phyloP scores from a whole-genome alignment of 2,113 vertebrate genomes.

The Aleadryas rufinucha region DNA sequence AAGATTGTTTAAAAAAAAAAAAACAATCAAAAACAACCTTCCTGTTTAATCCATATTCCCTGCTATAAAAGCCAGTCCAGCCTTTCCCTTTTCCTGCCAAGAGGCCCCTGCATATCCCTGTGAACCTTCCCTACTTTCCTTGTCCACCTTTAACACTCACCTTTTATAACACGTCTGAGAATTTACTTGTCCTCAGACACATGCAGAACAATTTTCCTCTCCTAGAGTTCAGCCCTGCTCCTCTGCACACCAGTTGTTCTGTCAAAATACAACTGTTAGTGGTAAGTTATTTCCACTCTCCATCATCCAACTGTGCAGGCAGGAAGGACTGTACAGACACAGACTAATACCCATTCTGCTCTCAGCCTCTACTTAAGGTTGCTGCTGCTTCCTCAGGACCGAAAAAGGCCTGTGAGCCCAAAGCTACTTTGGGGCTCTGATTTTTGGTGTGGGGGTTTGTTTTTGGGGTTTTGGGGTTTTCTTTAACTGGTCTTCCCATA shows the following conservation, averaged over 20 bases:
- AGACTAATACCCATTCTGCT: background rate
- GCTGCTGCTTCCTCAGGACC: background rate
- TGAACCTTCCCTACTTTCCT: background rate
- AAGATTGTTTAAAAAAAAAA: background rate
- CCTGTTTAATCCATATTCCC: background rate
- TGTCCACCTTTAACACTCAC: background rate
- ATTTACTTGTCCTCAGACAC: background rate
- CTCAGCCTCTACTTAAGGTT: background rate
- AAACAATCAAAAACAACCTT: background rate
- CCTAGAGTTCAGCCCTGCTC: background rate
- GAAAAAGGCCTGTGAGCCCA: background rate
- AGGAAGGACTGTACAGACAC: background rate
- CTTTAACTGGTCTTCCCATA: background rate
- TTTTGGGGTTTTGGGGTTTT: background rate
- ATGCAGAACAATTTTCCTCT: background rate
- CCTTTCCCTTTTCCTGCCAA: background rate
- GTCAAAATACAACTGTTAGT: background rate
- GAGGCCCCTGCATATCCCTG: background rate
- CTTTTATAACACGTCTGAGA: background rate
- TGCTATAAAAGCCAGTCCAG: background rate
- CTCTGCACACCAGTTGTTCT: background rate
- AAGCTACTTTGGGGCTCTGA: background rate
- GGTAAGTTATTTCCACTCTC: background rate
- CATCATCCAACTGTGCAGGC: background rate
- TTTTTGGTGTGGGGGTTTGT: fast-evolving